phyloP scores from a whole-genome alignment of 2,797 vertebrate genomes.

The Pelodytes ibericus region DNA sequence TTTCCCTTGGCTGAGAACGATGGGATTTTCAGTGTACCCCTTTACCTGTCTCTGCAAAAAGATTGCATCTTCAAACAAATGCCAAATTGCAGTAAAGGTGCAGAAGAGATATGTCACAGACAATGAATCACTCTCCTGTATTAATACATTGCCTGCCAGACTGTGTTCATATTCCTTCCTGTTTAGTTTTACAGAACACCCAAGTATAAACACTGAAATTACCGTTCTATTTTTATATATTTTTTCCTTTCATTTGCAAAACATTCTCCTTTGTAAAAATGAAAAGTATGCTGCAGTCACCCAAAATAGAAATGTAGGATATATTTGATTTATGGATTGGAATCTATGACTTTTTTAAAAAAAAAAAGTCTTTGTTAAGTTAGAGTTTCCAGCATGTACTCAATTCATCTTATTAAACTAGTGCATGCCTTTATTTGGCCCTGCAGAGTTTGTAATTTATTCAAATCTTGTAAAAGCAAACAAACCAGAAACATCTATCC shows the following conservation, averaged over 20 bases:
- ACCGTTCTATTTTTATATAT: slow-evolving; percentile 31
- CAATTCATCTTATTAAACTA: too few relatives aligned
- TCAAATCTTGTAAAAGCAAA: too few relatives aligned
- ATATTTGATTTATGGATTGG: too few relatives aligned
- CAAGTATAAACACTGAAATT: slow-evolving; percentile 28
- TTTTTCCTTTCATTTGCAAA: slow-evolving; percentile 21
- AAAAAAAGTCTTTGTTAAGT: too few relatives aligned
- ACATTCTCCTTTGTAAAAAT: slow-evolving; percentile 21
- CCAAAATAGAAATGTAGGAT: neutral
- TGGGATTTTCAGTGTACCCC: neutral
- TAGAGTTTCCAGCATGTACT: too few relatives aligned
- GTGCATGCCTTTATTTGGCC: too few relatives aligned
- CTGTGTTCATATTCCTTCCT: slow-evolving; percentile 18
- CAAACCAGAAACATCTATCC: too few relatives aligned
- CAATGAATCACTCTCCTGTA: neutral
- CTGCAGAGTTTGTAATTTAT: too few relatives aligned
- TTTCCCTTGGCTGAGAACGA: slow-evolving; percentile 45
- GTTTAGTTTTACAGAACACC: slow-evolving; percentile 21
- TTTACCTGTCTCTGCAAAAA: neutral
- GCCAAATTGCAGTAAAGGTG: neutral
- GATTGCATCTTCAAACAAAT: neutral
- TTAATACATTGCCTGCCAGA: slow-evolving; percentile 18
- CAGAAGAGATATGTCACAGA: neutral
- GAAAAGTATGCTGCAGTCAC: slow-evolving; percentile 30
- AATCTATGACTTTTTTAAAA: too few relatives aligned